These are phyloP conservation scores for Drosophila nigromelanica DNA, from an alignment of 1,140 invertebrate genomes.

Conservation along the genomic window DNA sequence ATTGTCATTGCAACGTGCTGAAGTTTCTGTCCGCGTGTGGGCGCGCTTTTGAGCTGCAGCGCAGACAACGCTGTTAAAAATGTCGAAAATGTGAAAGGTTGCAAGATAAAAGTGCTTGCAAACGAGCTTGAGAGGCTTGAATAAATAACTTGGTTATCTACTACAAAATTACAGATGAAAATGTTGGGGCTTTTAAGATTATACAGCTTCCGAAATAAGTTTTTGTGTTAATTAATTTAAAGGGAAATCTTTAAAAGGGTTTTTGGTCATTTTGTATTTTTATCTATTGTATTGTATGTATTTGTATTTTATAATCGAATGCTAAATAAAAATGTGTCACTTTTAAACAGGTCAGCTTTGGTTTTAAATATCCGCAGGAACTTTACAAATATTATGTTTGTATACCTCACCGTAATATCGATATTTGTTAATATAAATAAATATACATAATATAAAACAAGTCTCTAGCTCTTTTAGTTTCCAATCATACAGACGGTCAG, in stretches of 20 bases:
- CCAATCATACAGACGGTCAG: no score
- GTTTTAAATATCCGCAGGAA: no score
- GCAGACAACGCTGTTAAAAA: slow-evolving; percentile 25
- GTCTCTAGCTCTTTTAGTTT: no score
- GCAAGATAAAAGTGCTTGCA: slow-evolving; percentile 6
- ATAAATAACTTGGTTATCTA: not conserved
- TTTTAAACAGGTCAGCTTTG: no score
- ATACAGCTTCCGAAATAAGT: slow-evolving; percentile 8
- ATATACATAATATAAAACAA: no score
- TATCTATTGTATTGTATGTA: no score
- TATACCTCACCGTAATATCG: no score
- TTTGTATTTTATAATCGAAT: no score
- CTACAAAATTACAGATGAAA: not conserved
- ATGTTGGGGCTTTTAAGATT: slow-evolving; percentile 8
- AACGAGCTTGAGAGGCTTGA: slow-evolving; percentile 1
- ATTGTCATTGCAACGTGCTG: slow-evolving; percentile 54
- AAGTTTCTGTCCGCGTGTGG: slow-evolving; percentile 29
- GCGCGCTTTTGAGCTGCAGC: slow-evolving; percentile 5
- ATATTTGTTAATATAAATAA: no score
- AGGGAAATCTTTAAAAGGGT: not conserved
- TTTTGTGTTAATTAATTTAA: not conserved
- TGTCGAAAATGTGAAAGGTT: slow-evolving; percentile 59
- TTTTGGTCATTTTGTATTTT: not conserved
- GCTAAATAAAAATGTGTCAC: no score
- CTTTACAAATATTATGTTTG: no score